Evolutionary conservation across 2,888 invertebrate genomes (phyloP).

Genomic region (Ctena decussata): DNA sequence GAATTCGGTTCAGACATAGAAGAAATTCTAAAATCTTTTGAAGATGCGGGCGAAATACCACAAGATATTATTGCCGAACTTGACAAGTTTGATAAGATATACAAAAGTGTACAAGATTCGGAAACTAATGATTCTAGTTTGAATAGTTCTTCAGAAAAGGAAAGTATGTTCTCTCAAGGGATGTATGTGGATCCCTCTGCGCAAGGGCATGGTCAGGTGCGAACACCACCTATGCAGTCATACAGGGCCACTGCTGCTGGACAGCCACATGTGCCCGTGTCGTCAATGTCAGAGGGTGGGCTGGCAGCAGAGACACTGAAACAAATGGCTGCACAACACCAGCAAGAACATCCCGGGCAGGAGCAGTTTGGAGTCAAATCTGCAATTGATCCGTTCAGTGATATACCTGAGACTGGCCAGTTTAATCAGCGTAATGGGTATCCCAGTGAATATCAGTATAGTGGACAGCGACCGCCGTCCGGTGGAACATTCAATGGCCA

Average conservation of each 20-base stretch:
- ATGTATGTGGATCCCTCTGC: constrained; percentile 62
- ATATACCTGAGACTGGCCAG: constrained; percentile 59
- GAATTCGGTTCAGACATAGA: constrained; percentile 76
- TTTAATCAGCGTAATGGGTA: constrained; percentile 56
- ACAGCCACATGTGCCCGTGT: constrained; percentile 21
- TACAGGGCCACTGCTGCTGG: constrained; percentile 53
- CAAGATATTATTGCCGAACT: constrained; percentile 77
- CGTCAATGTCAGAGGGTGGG: constrained; percentile 88
- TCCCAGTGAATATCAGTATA: constrained; percentile 35
- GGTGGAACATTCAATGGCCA: constrained; percentile 33
- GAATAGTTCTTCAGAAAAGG: constrained; percentile 47
- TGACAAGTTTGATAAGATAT: constrained; percentile 79
- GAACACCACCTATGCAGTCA: constrained; percentile 62
- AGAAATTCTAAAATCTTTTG: constrained; percentile 91
- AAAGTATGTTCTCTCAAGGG: constrained; percentile 66
- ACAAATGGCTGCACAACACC: constrained; percentile 99
- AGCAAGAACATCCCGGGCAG: constrained; percentile 89
- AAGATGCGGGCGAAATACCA: constrained; percentile 90
- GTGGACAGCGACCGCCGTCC: constrained; percentile 20
- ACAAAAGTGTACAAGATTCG: constrained; percentile 73
- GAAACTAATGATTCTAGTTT: constrained; percentile 68
- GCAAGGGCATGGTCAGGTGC: constrained; percentile 65
- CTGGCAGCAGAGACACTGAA: constrained; percentile 98
- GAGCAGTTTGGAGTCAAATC: constrained; percentile 74
- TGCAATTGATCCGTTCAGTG: constrained; percentile 73